Evolutionary conservation across 2,888 invertebrate species (phyloP), one percentile per base, ranked within the genome.

Genomic region (Pocota personata): DNA sequence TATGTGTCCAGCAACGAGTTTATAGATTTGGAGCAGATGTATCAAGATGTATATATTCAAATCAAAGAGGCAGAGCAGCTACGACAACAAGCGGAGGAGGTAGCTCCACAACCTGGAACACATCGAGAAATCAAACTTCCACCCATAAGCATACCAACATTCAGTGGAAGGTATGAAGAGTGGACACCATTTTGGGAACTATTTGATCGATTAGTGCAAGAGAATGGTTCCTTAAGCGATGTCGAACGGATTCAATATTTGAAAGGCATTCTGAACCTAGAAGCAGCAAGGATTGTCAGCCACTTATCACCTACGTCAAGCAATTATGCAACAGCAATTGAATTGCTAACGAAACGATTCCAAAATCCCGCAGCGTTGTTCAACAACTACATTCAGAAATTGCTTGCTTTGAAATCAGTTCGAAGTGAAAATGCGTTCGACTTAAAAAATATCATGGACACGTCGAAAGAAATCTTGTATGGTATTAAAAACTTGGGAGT

Each of bases 31-130:
- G 24, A 24, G n/a, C n/a, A 24, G 24, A 24, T 24, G 24, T 24
- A 24, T 24, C 24, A 57, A 35, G 57, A 57, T 57, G 32, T 14
- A 57, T 57, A 57, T 14, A 32, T 14, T 14, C 57, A 57, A 57
- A 57, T 57, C 57, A 57, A 57, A 19, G 57, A 57, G 16, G 57
- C 57, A 57, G n/a, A n/a, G n/a, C n/a, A n/a, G n/a, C n/a, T n/a
- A n/a, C n/a, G n/a, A n/a, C n/a, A n/a, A n/a, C n/a, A n/a, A n/a
- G n/a, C n/a, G n/a, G n/a, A n/a, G n/a, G n/a, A n/a, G n/a, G 57
- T 57, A 10, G 14, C 57, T 57, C 14, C 57, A 19, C 24, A 57
- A 57, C 27, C 57, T 1, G 32, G 21, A 30, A 57, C 35, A 57
- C 57, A 60, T 60, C 30, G 14, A 5, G 12, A 60, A 40, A 37